Conservation (phyloP, 1,140 invertebrate species). For the Streblospio benedicti region DNA sequence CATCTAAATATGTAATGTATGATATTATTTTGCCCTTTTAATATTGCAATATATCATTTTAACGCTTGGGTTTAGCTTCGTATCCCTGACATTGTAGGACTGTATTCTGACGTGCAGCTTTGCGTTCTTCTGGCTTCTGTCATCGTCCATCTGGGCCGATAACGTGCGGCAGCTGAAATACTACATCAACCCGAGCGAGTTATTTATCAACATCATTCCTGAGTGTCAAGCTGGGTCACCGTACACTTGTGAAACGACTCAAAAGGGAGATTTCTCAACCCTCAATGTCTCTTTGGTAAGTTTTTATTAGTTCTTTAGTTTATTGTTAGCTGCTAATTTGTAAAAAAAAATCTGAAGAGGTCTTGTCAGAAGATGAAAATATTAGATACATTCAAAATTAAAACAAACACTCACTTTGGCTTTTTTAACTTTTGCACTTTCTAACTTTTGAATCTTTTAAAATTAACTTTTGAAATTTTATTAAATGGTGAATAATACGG, state of each 20-base stretch:
- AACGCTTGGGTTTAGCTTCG: too few relatives aligned
- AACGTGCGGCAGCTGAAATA: conserved; percentile 54
- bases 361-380: too few relatives aligned
- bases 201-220: background rate
- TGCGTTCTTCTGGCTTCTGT: conserved; percentile 58
- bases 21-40: too few relatives aligned
- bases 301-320: conserved; percentile 19
- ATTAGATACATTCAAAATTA: too few relatives aligned
- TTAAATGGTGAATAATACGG: background rate
- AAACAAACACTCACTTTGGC: too few relatives aligned
- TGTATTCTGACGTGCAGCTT: conserved; percentile 55
- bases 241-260: conserved; percentile 28
- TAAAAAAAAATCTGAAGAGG: too few relatives aligned
- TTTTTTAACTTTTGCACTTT: too few relatives aligned
- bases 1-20: too few relatives aligned
- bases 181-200: conserved; percentile 44
- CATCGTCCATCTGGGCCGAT: conserved; percentile 60
- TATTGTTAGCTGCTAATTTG: too few relatives aligned
- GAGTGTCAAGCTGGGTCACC: conserved; percentile 13
- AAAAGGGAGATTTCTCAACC: conserved; percentile 50
- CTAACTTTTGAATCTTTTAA: background rate
- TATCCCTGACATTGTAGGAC: too few relatives aligned
- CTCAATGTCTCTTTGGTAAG: conserved; percentile 58
- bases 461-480: background rate
- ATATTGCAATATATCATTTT: too few relatives aligned